phyloP scores from a whole-genome alignment of 2,797 vertebrate species.

The Myiotriccus ornatus region DNA sequence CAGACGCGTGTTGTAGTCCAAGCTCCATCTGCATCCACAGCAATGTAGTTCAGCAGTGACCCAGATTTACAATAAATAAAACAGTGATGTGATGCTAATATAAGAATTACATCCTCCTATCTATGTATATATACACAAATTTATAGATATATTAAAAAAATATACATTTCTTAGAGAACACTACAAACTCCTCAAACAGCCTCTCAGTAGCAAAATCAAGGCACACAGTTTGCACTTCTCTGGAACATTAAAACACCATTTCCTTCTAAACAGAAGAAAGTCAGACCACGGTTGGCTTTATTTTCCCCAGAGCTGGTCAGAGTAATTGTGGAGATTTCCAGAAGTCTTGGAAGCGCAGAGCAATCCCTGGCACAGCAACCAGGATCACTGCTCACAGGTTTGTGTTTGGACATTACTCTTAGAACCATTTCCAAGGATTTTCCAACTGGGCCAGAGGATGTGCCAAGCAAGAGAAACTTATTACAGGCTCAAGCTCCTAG shows the following conservation, averaged over 20 bases:
- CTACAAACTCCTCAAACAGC: background rate
- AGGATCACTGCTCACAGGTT: background rate
- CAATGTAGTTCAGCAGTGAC: background rate
- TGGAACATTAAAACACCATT: slow-evolving; percentile 9
- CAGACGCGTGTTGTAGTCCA: background rate
- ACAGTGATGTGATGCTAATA: background rate
- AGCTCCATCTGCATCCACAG: background rate
- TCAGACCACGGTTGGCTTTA: background rate
- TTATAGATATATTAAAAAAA: background rate
- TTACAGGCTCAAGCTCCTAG: background rate
- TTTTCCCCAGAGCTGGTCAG: background rate
- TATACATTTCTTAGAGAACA: background rate
- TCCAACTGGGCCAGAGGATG: background rate
- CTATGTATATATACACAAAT: background rate
- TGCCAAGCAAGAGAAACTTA: slow-evolving; percentile 42
- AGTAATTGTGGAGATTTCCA: background rate
- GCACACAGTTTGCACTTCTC: background rate
- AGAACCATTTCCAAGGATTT: slow-evolving; percentile 21
- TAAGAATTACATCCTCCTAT: background rate
- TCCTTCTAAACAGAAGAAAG: slow-evolving; percentile 19
- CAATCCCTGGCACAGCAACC: background rate
- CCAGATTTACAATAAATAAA: background rate
- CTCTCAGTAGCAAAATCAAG: slow-evolving; percentile 3
- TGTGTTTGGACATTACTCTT: slow-evolving; percentile 4
- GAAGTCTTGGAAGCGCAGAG: background rate